phyloP scores from a whole-genome alignment of 1,140 invertebrate genomes.

The Achatina immaculata region DNA sequence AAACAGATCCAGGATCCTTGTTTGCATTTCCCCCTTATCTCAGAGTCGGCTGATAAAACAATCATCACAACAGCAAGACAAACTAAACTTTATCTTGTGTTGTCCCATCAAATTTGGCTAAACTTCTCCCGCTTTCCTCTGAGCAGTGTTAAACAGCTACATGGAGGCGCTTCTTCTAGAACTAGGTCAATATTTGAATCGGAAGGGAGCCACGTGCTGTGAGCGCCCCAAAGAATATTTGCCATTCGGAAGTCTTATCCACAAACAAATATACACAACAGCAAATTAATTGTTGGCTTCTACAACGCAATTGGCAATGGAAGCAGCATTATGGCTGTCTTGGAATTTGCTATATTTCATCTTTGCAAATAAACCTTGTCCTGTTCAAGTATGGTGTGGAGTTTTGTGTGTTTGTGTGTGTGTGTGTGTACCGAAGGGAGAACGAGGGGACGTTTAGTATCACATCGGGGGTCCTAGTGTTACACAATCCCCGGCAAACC shows the following conservation, averaged over 20 bases:
- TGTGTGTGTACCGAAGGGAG: too few relatives aligned
- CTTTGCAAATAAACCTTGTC: neutral
- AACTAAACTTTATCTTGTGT: neutral
- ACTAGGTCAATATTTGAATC: conserved; percentile 11
- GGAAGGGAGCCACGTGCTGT: neutral
- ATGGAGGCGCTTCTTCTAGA: neutral
- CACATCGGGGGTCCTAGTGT: too few relatives aligned
- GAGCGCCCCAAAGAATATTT: conserved; percentile 11
- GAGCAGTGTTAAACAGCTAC: neutral
- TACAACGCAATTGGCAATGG: neutral
- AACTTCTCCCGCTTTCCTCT: neutral
- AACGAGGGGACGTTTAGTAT: too few relatives aligned
- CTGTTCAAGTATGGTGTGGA: too few relatives aligned
- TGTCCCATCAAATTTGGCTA: neutral
- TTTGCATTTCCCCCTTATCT: neutral
- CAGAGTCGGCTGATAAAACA: neutral
- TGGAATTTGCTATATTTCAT: neutral
- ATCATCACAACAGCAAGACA: neutral
- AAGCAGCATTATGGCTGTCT: neutral
- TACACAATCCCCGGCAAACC: too few relatives aligned
- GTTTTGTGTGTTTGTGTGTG: too few relatives aligned
- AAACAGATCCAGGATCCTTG: neutral
- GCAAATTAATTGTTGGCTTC: conserved; percentile 27
- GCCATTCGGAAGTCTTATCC: conserved; percentile 21
- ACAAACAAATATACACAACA: conserved; percentile 26